phyloP scores from a whole-genome alignment of 2,888 invertebrate species.

The Lasius platythorax region DNA sequence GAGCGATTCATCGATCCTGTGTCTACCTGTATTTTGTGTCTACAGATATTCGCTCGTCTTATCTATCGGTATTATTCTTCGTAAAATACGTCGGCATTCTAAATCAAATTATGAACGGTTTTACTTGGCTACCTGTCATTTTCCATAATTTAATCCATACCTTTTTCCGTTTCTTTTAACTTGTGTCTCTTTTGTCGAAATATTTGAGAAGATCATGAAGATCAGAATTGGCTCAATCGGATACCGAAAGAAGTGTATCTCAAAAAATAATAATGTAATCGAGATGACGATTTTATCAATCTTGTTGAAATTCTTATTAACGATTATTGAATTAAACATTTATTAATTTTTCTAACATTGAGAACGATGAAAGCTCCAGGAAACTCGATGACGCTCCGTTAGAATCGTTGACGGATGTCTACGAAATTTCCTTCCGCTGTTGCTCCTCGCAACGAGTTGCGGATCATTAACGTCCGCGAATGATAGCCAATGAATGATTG shows the following conservation, averaged over 20 bases:
- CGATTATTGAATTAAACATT: slow-evolving; percentile 12
- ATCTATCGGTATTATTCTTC: neutral
- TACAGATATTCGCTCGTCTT: neutral
- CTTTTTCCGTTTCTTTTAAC: neutral
- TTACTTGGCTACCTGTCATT: neutral
- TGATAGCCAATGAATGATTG: slow-evolving; percentile 55
- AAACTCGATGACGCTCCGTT: neutral
- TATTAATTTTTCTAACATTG: neutral
- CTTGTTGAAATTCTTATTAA: neutral
- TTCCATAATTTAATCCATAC: neutral
- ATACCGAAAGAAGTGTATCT: neutral
- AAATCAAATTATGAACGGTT: neutral
- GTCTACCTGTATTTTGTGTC: neutral
- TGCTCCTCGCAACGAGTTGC: neutral
- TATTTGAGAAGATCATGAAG: neutral
- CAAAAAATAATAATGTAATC: too few relatives aligned
- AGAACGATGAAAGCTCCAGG: neutral
- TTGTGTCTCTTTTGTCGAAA: neutral
- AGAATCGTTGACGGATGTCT: slow-evolving; percentile 6
- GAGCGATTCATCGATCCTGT: slow-evolving; percentile 10
- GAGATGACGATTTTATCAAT: neutral
- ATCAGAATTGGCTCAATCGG: neutral
- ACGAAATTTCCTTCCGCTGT: slow-evolving; percentile 3
- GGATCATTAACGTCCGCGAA: slow-evolving; percentile 27
- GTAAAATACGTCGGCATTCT: neutral